phyloP scores from a whole-genome alignment of 2,888 invertebrate genomes.

The Noctua comes region DNA sequence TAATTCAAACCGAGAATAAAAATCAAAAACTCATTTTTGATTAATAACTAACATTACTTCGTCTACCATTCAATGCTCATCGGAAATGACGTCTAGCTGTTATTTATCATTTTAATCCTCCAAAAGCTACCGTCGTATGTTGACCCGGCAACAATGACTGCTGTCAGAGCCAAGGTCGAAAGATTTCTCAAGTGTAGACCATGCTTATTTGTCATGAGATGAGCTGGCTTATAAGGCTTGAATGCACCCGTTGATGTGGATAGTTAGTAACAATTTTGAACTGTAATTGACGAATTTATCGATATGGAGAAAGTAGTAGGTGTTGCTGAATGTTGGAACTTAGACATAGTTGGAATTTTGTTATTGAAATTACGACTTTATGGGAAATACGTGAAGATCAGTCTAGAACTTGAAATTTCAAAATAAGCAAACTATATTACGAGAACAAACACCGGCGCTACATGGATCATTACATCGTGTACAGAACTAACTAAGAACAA shows the following conservation, averaged over 20 bases:
- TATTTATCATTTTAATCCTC: conserved; percentile 64
- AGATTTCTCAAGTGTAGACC: conserved; percentile 50
- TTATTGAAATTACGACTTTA: background rate
- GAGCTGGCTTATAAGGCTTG: conserved; percentile 55
- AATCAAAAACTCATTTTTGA: conserved; percentile 50
- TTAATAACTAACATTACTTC: conserved; percentile 62
- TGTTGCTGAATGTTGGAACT: no score
- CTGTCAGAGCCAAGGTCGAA: conserved; percentile 51
- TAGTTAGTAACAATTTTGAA: conserved; percentile 16
- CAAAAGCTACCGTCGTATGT: conserved; percentile 64
- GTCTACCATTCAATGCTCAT: conserved; percentile 52
- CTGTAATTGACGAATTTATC: background rate
- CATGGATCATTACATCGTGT: conserved; percentile 75
- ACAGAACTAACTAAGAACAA: conserved; percentile 78
- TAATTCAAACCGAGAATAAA: conserved; percentile 43
- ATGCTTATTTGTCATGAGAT: conserved; percentile 61
- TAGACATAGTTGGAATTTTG: background rate
- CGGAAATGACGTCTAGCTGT: conserved; percentile 48
- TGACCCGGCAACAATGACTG: conserved; percentile 63
- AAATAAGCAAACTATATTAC: conserved; percentile 45
- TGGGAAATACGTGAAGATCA: background rate
- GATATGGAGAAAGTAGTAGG: conserved; percentile 11
- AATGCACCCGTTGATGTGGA: conserved; percentile 40
- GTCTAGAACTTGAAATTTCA: background rate
- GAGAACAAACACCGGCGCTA: conserved; percentile 60